A percentile compares a stretch with the other conserved stretches of the same genome.
phyloP scores from a whole-genome alignment of 2,113 vertebrate genomes.

The Ptilorrhoa leucosticta region DNA sequence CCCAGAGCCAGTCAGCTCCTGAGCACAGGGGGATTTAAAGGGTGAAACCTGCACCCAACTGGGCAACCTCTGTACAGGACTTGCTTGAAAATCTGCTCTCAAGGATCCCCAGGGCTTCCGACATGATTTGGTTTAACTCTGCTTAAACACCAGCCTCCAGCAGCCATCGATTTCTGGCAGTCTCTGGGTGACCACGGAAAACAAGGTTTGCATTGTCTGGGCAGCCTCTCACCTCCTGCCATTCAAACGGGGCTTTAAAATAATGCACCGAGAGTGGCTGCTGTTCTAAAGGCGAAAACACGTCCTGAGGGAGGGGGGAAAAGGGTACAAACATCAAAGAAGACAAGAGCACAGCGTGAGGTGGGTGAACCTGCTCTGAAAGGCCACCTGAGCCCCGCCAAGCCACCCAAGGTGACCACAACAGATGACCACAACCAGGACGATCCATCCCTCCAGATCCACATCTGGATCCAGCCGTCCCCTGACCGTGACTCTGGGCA shows the following conservation, averaged over 20 bases:
- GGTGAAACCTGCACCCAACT: neutral
- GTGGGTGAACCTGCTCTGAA: neutral
- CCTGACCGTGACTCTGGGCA: neutral
- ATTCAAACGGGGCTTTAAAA: neutral
- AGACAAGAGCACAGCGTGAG: neutral
- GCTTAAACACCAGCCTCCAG: neutral
- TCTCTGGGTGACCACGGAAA: neutral
- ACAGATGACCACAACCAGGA: neutral
- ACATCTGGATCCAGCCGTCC: rapidly evolving
- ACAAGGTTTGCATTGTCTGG: neutral
- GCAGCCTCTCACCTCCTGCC: neutral
- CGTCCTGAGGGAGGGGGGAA: neutral
- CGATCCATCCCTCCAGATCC: neutral
- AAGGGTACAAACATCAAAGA: neutral
- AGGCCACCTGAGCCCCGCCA: neutral
- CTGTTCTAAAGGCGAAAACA: neutral
- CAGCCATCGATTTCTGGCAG: neutral
- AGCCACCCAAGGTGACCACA: neutral
- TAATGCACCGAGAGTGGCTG: neutral
- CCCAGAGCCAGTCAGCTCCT: neutral
- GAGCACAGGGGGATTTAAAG: neutral
- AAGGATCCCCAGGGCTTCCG: neutral
- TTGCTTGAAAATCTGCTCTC: neutral
- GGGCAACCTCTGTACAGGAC: neutral
- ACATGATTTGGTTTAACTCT: neutral